These are phyloP conservation scores for Melanchra persicariae DNA, from an alignment of 2,888 invertebrate species.

Conservation along the genomic window DNA sequence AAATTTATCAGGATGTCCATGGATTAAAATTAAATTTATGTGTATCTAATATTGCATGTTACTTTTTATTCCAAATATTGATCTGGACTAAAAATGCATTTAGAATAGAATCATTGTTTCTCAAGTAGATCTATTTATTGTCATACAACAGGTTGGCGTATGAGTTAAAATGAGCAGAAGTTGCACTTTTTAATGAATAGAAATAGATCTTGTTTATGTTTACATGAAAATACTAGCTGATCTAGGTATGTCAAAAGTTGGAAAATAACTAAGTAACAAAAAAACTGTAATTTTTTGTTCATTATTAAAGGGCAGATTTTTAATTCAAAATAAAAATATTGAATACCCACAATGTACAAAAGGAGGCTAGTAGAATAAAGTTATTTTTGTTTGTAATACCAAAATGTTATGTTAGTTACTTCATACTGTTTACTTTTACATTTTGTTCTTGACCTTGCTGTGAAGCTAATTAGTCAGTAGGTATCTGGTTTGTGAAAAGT, in stretches of 20 bases:
- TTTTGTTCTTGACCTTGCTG: constrained; percentile 50
- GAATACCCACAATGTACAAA: constrained; percentile 10
- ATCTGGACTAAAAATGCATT: too few relatives aligned
- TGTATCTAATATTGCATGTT: background rate
- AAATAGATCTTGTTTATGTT: background rate
- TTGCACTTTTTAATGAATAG: background rate
- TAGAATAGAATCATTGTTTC: background rate
- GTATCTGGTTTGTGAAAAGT: constrained; percentile 14
- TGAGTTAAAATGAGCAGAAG: background rate
- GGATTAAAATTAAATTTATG: background rate
- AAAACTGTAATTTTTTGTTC: background rate
- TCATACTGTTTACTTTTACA: constrained; percentile 48
- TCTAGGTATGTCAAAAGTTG: too few relatives aligned
- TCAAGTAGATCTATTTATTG: background rate
- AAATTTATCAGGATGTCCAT: background rate
- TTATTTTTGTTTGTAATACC: background rate
- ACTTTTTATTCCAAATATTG: background rate
- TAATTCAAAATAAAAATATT: background rate
- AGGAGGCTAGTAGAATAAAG: background rate
- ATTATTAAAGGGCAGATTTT: background rate
- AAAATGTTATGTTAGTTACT: constrained; percentile 17
- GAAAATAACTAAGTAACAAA: background rate
- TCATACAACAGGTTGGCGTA: background rate
- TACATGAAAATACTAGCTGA: background rate
- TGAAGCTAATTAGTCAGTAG: background rate